These are phyloP conservation scores for Chrysolina haemoptera DNA, from an alignment of 2,888 invertebrate species.

Conservation along the genomic window DNA sequence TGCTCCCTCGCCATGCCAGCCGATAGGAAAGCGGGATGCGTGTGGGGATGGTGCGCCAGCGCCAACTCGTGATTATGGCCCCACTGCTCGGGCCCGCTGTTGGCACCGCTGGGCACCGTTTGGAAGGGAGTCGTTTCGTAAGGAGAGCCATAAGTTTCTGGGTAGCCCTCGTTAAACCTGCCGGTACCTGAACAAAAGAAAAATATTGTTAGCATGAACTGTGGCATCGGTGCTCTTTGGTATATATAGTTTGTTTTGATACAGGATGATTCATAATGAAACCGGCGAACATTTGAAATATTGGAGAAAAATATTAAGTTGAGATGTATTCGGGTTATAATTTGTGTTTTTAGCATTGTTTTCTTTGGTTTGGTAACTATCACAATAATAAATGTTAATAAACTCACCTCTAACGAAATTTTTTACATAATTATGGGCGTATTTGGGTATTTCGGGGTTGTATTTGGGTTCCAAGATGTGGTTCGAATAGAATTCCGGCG, in stretches of 20 bases:
- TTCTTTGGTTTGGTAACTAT: too few relatives aligned
- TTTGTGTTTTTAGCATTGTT: too few relatives aligned
- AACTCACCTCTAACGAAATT: slow-evolving; percentile 79
- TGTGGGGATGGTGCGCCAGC: slow-evolving; percentile 68
- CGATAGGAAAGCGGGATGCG: slow-evolving; percentile 73
- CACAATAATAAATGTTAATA: not conserved
- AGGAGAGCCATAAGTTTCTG: slow-evolving; percentile 72
- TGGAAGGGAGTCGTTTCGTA: slow-evolving; percentile 82
- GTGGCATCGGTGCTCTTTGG: too few relatives aligned
- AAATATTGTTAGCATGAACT: too few relatives aligned
- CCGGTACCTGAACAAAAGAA: slow-evolving; percentile 62
- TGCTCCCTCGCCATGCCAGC: slow-evolving; percentile 65
- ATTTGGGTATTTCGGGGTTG: slow-evolving; percentile 70
- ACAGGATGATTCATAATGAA: too few relatives aligned
- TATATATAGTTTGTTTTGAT: too few relatives aligned
- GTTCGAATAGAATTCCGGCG: slow-evolving; percentile 81
- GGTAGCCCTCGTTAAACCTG: slow-evolving; percentile 73
- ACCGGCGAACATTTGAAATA: too few relatives aligned
- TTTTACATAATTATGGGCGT: slow-evolving; percentile 75
- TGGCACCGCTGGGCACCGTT: slow-evolving; percentile 73
- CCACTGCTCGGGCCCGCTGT: slow-evolving; percentile 67
- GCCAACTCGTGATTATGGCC: slow-evolving; percentile 65
- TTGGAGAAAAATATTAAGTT: too few relatives aligned
- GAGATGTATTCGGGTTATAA: too few relatives aligned
- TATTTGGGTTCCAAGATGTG: slow-evolving; percentile 76